A percentile compares a stretch with the other conserved stretches of the same genome.
Conservation (phyloP, 2,113 vertebrate genomes). For the Pterocles orientalis region DNA sequence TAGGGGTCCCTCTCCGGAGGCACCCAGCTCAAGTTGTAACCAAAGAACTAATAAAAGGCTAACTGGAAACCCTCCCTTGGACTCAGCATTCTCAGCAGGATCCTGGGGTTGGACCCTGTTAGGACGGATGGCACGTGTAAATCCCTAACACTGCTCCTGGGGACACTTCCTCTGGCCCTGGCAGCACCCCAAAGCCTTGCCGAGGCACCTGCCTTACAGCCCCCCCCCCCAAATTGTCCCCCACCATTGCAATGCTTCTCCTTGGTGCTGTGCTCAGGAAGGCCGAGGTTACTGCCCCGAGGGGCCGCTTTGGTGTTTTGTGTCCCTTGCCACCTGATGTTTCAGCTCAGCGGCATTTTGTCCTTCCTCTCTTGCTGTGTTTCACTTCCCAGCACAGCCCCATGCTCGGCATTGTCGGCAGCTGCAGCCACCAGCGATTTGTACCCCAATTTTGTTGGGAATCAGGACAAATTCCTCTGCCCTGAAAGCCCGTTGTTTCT, state of each 20-base stretch:
- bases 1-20: background rate
- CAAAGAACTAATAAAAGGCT: background rate
- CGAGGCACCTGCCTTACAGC: background rate
- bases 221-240: accelerated
- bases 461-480: background rate
- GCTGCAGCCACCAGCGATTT: background rate
- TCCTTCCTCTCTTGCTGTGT: background rate
- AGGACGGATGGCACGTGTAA: accelerated
- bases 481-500: background rate
- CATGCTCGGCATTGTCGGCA: accelerated
- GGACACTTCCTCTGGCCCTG: background rate
- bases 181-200: background rate
- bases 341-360: background rate
- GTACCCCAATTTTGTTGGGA: background rate
- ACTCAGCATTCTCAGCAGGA: background rate
- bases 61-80: background rate
- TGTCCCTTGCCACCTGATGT: accelerated
- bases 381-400: background rate
- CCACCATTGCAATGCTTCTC: background rate
- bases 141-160: accelerated
- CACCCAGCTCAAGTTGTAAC: background rate
- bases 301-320: background rate
- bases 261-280: background rate
- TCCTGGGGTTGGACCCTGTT: background rate
- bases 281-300: background rate